Evolutionary conservation across 2,113 vertebrate genomes (phyloP).

Genomic region (Cariama cristata): DNA sequence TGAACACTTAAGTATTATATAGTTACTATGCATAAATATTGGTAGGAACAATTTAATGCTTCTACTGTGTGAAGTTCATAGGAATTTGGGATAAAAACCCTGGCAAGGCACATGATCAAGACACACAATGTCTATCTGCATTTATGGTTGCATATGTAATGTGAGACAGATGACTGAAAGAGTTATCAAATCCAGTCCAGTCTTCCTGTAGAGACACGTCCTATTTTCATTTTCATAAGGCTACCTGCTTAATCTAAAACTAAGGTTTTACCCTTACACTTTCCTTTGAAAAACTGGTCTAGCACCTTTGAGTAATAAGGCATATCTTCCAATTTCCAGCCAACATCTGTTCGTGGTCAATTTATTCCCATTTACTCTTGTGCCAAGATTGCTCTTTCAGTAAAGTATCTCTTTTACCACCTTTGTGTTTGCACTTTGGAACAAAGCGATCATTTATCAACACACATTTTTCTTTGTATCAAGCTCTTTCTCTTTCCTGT

Average conservation of each 20-base stretch:
- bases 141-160: neutral
- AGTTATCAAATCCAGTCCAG: neutral
- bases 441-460: neutral
- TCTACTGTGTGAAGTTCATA: neutral
- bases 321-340: neutral
- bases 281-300: neutral
- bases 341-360: constrained; percentile 22
- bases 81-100: neutral
- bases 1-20: neutral
- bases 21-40: neutral
- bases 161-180: neutral
- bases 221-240: neutral
- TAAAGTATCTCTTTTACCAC: constrained; percentile 16
- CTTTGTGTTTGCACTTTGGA: constrained; percentile 14
- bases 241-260: neutral
- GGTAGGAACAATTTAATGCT: neutral
- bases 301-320: neutral
- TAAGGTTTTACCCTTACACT: neutral
- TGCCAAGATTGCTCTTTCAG: neutral
- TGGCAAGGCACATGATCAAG: neutral
- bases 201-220: neutral
- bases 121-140: neutral
- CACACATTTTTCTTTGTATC: neutral
- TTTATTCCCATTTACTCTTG: constrained; percentile 17
- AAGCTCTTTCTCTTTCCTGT: neutral